Conservation (phyloP, 2,113 vertebrate species). For the Plectropomus leopardus region DNA sequence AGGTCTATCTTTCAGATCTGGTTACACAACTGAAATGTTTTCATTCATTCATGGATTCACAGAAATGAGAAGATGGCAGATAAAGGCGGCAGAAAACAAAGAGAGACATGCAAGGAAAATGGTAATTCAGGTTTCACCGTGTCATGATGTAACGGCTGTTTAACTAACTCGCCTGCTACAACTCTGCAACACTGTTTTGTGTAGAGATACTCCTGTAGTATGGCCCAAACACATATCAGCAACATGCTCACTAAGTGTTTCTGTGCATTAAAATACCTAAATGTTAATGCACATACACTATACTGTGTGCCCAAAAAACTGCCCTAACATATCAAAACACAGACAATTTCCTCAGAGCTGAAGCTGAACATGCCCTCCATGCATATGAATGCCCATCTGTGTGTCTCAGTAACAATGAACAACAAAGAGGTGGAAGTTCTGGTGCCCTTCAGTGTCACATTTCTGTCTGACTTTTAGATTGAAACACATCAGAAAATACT, state of each 20-base stretch:
- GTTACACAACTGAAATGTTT: constrained; percentile 38
- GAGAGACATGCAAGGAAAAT: background rate
- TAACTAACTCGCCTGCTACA: background rate
- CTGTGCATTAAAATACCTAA: background rate
- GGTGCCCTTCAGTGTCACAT: background rate
- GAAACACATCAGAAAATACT: background rate
- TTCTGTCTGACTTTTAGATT: background rate
- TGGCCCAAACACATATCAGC: constrained; percentile 1
- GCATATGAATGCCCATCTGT: constrained; percentile 29
- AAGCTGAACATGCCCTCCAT: background rate
- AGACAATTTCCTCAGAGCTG: background rate
- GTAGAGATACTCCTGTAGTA: background rate
- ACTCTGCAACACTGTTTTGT: constrained; percentile 10
- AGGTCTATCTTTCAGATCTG: constrained; percentile 21
- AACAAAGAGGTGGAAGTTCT: constrained; percentile 15
- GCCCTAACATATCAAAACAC: background rate
- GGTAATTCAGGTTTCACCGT: constrained; percentile 30
- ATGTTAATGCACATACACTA: background rate
- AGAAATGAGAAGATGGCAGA: constrained; percentile 2
- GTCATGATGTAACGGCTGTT: constrained; percentile 38
- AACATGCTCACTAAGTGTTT: constrained; percentile 4
- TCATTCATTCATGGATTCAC: constrained; percentile 19
- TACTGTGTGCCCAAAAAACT: background rate
- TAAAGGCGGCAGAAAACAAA: background rate
- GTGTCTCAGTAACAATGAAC: constrained; percentile 4